Conservation (phyloP, 2,797 vertebrate species). For the Clarias fuscus region DNA sequence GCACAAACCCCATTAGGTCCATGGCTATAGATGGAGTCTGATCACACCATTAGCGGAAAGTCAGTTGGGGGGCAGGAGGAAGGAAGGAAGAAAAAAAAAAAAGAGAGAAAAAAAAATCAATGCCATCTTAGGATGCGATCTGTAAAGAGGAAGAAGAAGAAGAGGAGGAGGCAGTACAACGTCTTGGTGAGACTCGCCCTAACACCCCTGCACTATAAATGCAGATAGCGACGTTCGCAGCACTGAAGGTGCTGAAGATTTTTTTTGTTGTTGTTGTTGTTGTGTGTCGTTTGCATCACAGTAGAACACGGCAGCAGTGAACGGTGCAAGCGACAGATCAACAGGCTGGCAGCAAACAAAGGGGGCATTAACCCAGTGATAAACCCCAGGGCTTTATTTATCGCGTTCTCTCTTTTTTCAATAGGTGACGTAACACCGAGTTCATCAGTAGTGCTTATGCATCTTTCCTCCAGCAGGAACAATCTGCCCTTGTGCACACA, state of each 20-base stretch:
- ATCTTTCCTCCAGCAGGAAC: not conserved
- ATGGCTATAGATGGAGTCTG: slow-evolving; percentile 8
- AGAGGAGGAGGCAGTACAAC: slow-evolving; percentile 16
- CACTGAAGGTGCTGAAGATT: slow-evolving; percentile 15
- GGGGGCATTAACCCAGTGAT: not conserved
- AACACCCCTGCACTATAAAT: slow-evolving; percentile 33
- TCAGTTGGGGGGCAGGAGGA: not conserved
- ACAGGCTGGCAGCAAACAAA: not conserved
- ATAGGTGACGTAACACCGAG: not conserved
- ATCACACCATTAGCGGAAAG: slow-evolving; percentile 32
- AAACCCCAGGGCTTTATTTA: not conserved
- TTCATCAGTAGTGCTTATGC: not conserved
- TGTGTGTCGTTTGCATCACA: not conserved
- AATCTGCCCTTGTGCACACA: not conserved
- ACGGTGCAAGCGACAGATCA: not conserved
- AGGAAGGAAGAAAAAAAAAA: not conserved
- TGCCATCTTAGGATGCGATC: slow-evolving; percentile 31
- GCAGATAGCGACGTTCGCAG: slow-evolving; percentile 39
- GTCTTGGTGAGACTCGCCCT: not conserved
- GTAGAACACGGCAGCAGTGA: slow-evolving; percentile 1
- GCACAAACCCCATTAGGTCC: slow-evolving; percentile 9
- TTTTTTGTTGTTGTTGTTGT: not conserved
- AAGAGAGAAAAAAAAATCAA: slow-evolving; percentile 6
- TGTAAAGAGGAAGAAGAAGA: not conserved
- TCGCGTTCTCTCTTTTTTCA: not conserved